These are phyloP conservation scores for Petrolisthes manimaculis DNA, from an alignment of 2,888 invertebrate species.

Conservation along the genomic window DNA sequence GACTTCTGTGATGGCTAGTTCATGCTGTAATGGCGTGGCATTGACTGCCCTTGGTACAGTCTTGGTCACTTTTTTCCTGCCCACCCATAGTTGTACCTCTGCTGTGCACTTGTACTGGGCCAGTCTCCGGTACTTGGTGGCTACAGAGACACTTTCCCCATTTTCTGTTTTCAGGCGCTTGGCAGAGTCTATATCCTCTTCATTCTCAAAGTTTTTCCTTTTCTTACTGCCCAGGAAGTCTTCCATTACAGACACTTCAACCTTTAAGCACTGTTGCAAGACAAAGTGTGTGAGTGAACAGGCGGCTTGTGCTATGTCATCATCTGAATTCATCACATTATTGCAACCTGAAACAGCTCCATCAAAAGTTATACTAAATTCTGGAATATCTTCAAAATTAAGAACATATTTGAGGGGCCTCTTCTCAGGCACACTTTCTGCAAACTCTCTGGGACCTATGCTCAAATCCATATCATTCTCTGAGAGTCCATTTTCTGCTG, in stretches of 20 bases:
- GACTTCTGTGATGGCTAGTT: conserved; percentile 44
- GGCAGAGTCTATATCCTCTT: conserved; percentile 18
- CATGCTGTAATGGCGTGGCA: conserved; percentile 37
- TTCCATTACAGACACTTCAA: conserved; percentile 36
- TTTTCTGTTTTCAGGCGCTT: conserved; percentile 36
- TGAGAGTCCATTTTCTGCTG: conserved; percentile 19
- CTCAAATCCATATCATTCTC: background rate
- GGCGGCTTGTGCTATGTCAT: conserved; percentile 48
- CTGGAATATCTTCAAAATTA: conserved; percentile 16
- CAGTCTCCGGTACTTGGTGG: conserved; percentile 14
- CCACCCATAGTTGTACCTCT: conserved; percentile 32
- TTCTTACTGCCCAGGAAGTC: conserved; percentile 1
- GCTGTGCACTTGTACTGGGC: conserved; percentile 29
- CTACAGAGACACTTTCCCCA: conserved; percentile 32
- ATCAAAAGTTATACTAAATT: conserved; percentile 40
- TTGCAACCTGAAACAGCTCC: conserved; percentile 30
- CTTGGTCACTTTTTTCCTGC: conserved; percentile 45
- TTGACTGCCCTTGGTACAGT: conserved; percentile 19
- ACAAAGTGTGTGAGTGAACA: conserved; percentile 40
- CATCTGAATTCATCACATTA: conserved; percentile 9
- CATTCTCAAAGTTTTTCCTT: conserved; percentile 12
- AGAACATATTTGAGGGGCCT: conserved; percentile 22
- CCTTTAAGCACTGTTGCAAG: conserved; percentile 48
- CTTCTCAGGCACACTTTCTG: conserved; percentile 15
- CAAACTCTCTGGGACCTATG: background rate